Base-by-base conservation (phyloP, 2,888 invertebrate species). In the Notocelia uddmanniana region DNA sequence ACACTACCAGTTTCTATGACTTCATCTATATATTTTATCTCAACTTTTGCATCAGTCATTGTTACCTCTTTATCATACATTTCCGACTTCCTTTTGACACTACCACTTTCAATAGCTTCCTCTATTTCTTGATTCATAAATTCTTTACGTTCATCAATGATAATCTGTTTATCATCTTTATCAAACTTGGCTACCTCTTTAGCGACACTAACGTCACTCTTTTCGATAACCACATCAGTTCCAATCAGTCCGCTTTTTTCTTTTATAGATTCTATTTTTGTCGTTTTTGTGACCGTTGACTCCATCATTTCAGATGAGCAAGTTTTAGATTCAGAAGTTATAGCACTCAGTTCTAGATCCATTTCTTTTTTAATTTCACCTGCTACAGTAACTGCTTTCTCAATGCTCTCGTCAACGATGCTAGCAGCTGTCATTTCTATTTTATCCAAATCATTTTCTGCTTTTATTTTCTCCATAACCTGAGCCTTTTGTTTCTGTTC, bases 291-390 rank as follows among this genome's bases (percentile, higher is more conserved):
- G 13, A 34, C 26, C 41, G 45, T 45, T 13, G 70, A 67, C 21
- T 67, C 48, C 8, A 15, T 48, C 13, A 48, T 45, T 18, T 68
- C 62, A 48, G 37, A 50, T 19, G 54, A 41, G 21, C 31, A 23
- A 11, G 48, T 52, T 60, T 60, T 74, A 11, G 21, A 21, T 72
- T 73, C 73, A 21, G 69, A 55, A 41, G 68, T 41, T 58, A 57
- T 68, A 73, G 0, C 76, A n/a, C 68, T 69, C 3, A 85, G 41
- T 75, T 86, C 90, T 66, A 79, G 73, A 67, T 86, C 83, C 0
- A 90, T 85, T 78, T 89, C 90, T 73, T 87, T 84, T 68, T 89
- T 85, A 21, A 91, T 86, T 69, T 91, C 85, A 74, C 88, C 83
- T 18, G 90, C 84, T 0, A 90, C 85, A 1, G 85, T 83, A 0